Percentiles rank a stretch among this genome's conserved stretches.
Conservation (phyloP, 2,888 invertebrate species). For the Hirtodrosophila trivittata region DNA sequence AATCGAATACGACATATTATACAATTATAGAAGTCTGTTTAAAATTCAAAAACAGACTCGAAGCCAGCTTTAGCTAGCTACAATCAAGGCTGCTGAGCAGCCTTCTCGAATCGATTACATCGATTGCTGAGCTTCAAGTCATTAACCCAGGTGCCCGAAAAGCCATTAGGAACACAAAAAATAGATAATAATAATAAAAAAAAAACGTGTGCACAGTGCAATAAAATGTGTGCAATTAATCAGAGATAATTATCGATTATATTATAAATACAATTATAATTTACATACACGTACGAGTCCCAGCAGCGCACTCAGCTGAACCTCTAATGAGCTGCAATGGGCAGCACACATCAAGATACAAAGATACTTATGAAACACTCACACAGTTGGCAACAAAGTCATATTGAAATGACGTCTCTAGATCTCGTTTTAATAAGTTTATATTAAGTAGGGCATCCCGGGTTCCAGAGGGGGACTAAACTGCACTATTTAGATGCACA, state of each 20-base stretch:
- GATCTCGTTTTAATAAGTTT: conserved; percentile 64
- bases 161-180: conserved; percentile 28
- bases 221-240: conserved; percentile 31
- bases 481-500: conserved; percentile 42
- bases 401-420: no score
- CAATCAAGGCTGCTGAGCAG: no score
- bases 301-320: conserved; percentile 5
- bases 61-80: no score
- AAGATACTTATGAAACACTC: conserved; percentile 1
- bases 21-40: no score
- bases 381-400: conserved; percentile 34
- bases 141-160: conserved; percentile 25
- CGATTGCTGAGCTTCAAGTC: no score
- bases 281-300: conserved; percentile 51
- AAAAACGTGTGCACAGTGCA: no score
- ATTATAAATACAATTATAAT: conserved; percentile 54
- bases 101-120: background rate
- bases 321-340: conserved; percentile 57
- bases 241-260: conserved; percentile 50
- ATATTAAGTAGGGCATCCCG: conserved; percentile 56
- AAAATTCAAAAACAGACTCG: no score
- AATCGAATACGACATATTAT: background rate
- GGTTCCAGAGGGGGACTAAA: conserved; percentile 12
- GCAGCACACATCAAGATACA: background rate
- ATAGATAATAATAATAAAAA: conserved; percentile 19